These are phyloP conservation scores for Pagrus major DNA, from an alignment of 2,113 vertebrate genomes.

Conservation along the genomic window DNA sequence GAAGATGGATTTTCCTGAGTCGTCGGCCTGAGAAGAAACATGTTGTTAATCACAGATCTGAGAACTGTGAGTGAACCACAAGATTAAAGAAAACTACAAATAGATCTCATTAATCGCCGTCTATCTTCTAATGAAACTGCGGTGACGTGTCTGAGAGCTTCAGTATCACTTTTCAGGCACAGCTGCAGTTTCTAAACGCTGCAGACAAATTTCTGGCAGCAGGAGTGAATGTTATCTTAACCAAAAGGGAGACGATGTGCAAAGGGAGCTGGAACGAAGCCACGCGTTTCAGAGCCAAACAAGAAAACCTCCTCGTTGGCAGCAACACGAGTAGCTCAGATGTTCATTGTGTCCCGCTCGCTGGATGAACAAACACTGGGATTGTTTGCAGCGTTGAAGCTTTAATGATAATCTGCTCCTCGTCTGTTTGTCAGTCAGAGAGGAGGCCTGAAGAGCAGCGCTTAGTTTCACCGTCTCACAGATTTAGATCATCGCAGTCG, in stretches of 20 bases:
- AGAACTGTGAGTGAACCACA: neutral
- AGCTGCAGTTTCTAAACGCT: neutral
- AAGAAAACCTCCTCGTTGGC: neutral
- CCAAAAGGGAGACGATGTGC: neutral
- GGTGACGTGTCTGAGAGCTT: too few species aligned
- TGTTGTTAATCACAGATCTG: neutral
- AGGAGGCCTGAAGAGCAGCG: neutral
- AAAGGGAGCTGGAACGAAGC: neutral
- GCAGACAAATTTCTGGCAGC: neutral
- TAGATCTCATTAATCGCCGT: neutral
- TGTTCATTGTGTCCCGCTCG: neutral
- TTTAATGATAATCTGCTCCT: neutral
- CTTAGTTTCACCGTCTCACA: neutral
- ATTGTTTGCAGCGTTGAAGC: neutral
- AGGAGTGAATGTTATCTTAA: neutral
- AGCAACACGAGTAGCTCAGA: neutral
- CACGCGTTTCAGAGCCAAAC: neutral
- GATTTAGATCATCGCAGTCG: neutral
- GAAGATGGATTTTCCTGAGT: constrained; percentile 79
- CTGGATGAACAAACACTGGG: neutral
- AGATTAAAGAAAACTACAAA: neutral
- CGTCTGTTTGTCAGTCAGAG: neutral
- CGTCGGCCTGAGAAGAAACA: constrained; percentile 80
- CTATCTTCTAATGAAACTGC: neutral
- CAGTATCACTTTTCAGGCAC: neutral